Evolutionary conservation across 2,888 invertebrate species (phyloP).

Genomic region (Cheilosia grossa): DNA sequence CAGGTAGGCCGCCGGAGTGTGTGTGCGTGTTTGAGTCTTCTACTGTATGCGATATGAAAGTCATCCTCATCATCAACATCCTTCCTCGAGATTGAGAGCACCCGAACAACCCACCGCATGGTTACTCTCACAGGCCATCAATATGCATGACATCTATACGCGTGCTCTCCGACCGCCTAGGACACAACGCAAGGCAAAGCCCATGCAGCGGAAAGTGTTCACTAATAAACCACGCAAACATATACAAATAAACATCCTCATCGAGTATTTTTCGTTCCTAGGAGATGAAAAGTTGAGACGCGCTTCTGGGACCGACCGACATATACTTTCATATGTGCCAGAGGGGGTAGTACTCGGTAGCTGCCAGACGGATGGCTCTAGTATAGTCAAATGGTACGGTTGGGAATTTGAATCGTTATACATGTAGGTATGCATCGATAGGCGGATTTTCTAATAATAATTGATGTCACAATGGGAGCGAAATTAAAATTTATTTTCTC

Average conservation of each 20-base stretch:
- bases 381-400: slow-evolving; percentile 68
- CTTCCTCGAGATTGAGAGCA: slow-evolving; percentile 30
- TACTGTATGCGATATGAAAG: slow-evolving; percentile 23
- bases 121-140: slow-evolving; percentile 55
- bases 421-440: slow-evolving; percentile 56
- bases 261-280: slow-evolving; percentile 21
- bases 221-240: slow-evolving; percentile 57
- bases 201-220: slow-evolving; percentile 25
- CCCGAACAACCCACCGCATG: slow-evolving; percentile 37
- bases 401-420: slow-evolving; percentile 72
- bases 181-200: background rate
- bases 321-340: background rate
- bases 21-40: slow-evolving; percentile 12
- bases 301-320: slow-evolving; percentile 40
- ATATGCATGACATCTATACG: slow-evolving; percentile 59
- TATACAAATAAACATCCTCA: slow-evolving; percentile 22
- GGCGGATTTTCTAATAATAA: slow-evolving; percentile 74
- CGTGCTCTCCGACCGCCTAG: slow-evolving; percentile 38
- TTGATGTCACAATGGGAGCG: slow-evolving; percentile 71
- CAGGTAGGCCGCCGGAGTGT: slow-evolving; percentile 43
- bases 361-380: slow-evolving; percentile 7
- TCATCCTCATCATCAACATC: slow-evolving; percentile 53
- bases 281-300: slow-evolving; percentile 17
- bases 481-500: slow-evolving; percentile 71
- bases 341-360: background rate